A percentile compares a stretch with the other conserved stretches of the same genome.
phyloP scores from a whole-genome alignment of 2,888 invertebrate species.

The Ophraella communa region DNA sequence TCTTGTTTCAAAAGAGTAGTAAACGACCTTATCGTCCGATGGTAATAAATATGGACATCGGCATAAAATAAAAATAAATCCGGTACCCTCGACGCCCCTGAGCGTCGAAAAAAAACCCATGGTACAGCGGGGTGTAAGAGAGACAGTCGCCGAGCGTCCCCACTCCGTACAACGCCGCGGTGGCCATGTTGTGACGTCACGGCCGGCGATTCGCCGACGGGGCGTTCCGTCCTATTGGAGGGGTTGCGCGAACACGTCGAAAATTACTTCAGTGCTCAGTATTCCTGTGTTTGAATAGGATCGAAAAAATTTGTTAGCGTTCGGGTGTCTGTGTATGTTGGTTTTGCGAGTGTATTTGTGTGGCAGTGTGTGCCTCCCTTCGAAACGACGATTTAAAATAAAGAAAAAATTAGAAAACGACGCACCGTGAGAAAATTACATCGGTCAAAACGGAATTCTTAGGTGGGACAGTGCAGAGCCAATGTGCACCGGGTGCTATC shows the following conservation, averaged over 20 bases:
- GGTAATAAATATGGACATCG: constrained; percentile 6
- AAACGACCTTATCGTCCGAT: too few species aligned
- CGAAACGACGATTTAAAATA: not conserved
- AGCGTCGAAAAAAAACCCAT: constrained; percentile 29
- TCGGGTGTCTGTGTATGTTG: too few species aligned
- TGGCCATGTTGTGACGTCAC: constrained; percentile 58
- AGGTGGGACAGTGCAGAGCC: constrained; percentile 51
- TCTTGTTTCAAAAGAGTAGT: too few species aligned
- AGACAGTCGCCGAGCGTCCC: too few species aligned
- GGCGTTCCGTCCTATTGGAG: constrained; percentile 39
- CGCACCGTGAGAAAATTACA: too few species aligned
- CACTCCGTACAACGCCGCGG: constrained; percentile 18
- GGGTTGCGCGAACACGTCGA: constrained; percentile 29
- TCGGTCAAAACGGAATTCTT: constrained; percentile 56
- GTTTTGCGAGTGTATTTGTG: constrained; percentile 4
- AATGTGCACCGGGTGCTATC: constrained; percentile 56
- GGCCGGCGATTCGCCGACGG: constrained; percentile 45
- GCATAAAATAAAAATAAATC: constrained; percentile 6
- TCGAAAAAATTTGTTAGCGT: constrained; percentile 28
- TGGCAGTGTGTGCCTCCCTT: constrained; percentile 24
- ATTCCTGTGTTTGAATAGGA: constrained; percentile 40
- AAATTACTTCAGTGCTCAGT: constrained; percentile 41
- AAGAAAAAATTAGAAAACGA: not conserved
- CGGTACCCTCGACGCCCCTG: constrained; percentile 18
- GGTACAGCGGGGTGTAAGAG: constrained; percentile 36